Base-by-base conservation (phyloP, 2,113 vertebrate genomes). In the Anoplopoma fimbria region DNA sequence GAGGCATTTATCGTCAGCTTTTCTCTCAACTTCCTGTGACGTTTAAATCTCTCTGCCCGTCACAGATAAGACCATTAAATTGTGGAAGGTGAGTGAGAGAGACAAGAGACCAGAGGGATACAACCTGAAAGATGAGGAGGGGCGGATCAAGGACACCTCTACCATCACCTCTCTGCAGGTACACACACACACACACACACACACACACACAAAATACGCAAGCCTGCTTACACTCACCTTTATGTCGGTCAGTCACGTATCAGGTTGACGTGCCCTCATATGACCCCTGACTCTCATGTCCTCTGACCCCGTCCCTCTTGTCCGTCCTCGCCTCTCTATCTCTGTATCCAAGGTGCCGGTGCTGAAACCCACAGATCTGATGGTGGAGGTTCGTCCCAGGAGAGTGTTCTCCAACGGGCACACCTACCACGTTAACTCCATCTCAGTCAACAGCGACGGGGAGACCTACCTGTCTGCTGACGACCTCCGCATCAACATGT, bases 71-170 rank as follows among this genome's bases (percentile, higher is more conserved):
- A 99, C 98, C 69, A 96, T 99, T 93, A 99, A 99, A 88, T 89
- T 99, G 92, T 99, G 98, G 98, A 99, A 99, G 93, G 96, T 99
- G 77, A 98, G 97, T 3, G 97, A 99, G 87, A 94, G 98, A 81
- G 98, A 99, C 92, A 98, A 98, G 91, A 96, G 97, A 90, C 98
- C 98, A 0, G 98, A 99, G 77, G 98, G 98, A 38, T 99, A 99
- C 89, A 99, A 99, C 95, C 95, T 99, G 88, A 99, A 99, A 93
- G 98, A 99, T 89, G 98, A 99, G 93, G 98, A 99, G 90, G 98
- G 98, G 45, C 97, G 97, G 21, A 87, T 99, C 23, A 99, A 99
- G 93, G 97, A 98, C 91, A 92, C 97, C 82, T 97, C 97, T 69
- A 99, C 97, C 2, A 97, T 99, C 93, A 99, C 98, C 53, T 98